Evolutionary conservation across 2,113 vertebrate genomes (phyloP).

Genomic region (Octodon degus): DNA sequence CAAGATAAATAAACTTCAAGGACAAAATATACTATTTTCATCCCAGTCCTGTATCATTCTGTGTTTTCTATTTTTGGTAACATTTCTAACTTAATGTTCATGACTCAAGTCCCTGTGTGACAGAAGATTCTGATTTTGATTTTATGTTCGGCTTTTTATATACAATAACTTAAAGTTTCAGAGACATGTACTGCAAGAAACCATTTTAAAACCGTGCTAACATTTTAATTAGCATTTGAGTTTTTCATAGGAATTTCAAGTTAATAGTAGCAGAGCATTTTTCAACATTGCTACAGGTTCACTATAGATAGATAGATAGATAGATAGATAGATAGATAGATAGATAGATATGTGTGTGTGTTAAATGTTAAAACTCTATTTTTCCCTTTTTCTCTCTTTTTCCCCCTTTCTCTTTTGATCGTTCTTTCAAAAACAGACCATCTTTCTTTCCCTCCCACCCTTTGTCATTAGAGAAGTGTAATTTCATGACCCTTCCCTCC

Average conservation of each 20-base stretch:
- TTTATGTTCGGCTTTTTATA: background rate
- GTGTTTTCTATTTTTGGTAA: background rate
- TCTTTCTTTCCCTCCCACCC: conserved; percentile 2
- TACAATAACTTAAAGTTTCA: conserved; percentile 33
- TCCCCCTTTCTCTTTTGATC: background rate
- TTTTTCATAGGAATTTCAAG: background rate
- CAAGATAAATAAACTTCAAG: conserved; percentile 42
- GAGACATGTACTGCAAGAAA: background rate
- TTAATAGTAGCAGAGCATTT: background rate
- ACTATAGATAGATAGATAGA: no score
- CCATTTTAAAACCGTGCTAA: background rate
- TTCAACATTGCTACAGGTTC: background rate
- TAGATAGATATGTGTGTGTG: no score
- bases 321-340: no score
- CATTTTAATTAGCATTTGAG: background rate
- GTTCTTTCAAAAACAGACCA: background rate
- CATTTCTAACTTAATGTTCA: background rate
- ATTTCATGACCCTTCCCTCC: conserved; percentile 54
- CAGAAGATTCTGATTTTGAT: background rate
- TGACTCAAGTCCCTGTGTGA: background rate
- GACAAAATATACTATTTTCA: background rate
- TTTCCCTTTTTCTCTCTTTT: background rate
- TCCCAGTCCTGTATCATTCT: background rate
- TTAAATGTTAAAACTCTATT: conserved; percentile 35
- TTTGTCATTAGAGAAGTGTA: conserved; percentile 22